Evolutionary conservation across 1,140 invertebrate genomes (phyloP), one percentile per base, ranked within the genome.

Genomic region (Platyscapa corneri): DNA sequence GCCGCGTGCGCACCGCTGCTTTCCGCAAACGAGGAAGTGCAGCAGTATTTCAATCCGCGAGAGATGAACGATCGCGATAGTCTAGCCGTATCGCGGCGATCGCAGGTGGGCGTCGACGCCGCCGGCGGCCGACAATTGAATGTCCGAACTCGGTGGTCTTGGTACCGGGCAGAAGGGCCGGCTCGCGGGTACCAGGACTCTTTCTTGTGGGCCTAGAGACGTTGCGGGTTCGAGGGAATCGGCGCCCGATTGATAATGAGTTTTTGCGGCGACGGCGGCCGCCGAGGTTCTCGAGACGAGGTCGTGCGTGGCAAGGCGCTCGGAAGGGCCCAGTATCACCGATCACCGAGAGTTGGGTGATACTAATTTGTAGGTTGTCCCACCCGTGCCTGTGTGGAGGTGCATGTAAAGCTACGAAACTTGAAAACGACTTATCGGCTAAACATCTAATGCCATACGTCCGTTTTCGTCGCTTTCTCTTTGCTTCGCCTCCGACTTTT

Each of bases 21-120:
- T 91, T 92, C 89, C 89, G 87, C 82, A 89, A 89, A 89, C 89
- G 90, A 91, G 91, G 91, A 89, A 91, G 88, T 88, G 81, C 46
- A 70, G 30, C 75, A 27, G 88, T 87, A 88, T 90, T 91, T 91
- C 89, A 91, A 91, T 92, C 89, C 74, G 83, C 67, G 65, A 64
- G 79, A 85, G 83, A 87, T 89, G 79, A 39, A 60, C 85, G 89
- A 89, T 87, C 85, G 83, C 49, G 91, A 91, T 91, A 91, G 87
- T 89, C 90, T 90, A 91, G 88, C 88, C 87, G 88, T 89, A 89
- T 88, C 86, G 78, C 86, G 84, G 85, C 87, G 67, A 86, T 84
- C 75, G 81, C 64, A 64, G 64, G 75, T 78, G 75, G 83, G 82
- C 64, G 75, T 60, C 32, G 72, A 70, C 56, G 56, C 72, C 53